phyloP scores from a whole-genome alignment of 2,888 invertebrate species.

The Isoperla grammatica region DNA sequence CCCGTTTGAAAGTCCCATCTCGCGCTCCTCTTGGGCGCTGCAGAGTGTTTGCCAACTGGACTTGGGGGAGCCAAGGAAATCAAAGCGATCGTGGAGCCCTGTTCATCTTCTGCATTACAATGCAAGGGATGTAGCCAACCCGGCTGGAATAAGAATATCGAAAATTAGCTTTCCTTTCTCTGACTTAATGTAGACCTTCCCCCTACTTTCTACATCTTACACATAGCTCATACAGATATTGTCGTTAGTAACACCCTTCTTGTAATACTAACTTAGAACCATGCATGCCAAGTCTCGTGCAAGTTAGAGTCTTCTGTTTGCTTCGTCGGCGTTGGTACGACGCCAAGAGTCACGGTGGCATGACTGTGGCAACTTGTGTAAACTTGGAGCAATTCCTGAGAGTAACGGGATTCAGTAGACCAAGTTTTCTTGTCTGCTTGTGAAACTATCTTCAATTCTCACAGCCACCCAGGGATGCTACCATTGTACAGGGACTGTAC shows the following conservation, averaged over 20 bases:
- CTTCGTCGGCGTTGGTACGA: background rate
- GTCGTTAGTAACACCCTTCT: background rate
- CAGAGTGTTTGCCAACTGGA: slow-evolving; percentile 25
- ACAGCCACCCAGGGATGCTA: slow-evolving; percentile 9
- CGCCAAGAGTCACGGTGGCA: too few relatives aligned
- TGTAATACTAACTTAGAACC: background rate
- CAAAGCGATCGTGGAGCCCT: slow-evolving; percentile 16
- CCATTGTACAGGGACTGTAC: background rate
- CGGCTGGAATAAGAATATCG: slow-evolving; percentile 24
- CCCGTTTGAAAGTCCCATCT: slow-evolving; percentile 5
- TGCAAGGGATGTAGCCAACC: slow-evolving; percentile 14
- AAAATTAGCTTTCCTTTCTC: slow-evolving; percentile 22
- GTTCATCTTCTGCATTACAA: slow-evolving; percentile 19
- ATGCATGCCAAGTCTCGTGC: background rate
- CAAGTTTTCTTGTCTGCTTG: slow-evolving; percentile 47
- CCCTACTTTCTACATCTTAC: slow-evolving; percentile 1
- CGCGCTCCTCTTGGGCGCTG: background rate
- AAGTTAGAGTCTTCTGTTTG: slow-evolving; percentile 1
- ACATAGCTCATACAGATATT: background rate
- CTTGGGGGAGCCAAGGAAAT: slow-evolving; percentile 23
- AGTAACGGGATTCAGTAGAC: slow-evolving; percentile 33
- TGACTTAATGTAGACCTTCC: slow-evolving; percentile 6
- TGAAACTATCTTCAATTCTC: slow-evolving; percentile 28
- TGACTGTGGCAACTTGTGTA: too few relatives aligned
- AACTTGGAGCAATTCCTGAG: too few relatives aligned